These are phyloP conservation scores for Brachionus rubens DNA, from an alignment of 1,140 invertebrate genomes.

Conservation along the genomic window DNA sequence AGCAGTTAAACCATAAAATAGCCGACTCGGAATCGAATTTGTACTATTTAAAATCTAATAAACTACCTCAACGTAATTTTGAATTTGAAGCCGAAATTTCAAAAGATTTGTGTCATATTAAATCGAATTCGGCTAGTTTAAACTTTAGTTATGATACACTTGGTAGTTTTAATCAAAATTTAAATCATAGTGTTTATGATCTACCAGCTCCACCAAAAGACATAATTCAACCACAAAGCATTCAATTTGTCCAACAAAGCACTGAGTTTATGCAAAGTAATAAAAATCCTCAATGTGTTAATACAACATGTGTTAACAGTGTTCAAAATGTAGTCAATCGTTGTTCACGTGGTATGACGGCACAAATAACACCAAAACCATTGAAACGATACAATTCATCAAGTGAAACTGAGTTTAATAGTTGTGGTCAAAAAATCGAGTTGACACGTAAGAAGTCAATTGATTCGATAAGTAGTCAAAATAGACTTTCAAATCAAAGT, in stretches of 20 bases:
- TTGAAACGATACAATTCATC: slow-evolving; percentile 19
- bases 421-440: slow-evolving; percentile 8
- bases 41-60: not conserved
- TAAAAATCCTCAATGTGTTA: not conserved
- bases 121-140: not conserved
- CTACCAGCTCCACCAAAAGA: not conserved
- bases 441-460: slow-evolving; percentile 30
- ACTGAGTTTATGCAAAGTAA: not conserved
- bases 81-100: slow-evolving; percentile 8
- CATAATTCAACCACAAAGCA: not conserved
- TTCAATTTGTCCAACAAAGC: slow-evolving; percentile 6
- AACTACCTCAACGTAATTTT: slow-evolving; percentile 13
- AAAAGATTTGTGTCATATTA: not conserved
- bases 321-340: not conserved
- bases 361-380: not conserved
- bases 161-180: no score
- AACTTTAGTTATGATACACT: not conserved
- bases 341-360: not conserved
- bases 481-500: not conserved
- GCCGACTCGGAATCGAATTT: slow-evolving; percentile 15
- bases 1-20: slow-evolving; percentile 1
- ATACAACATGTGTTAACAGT: not conserved
- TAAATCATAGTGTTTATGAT: no score
- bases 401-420: not conserved
- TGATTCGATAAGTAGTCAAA: not conserved